Percentiles rank a stretch among this genome's conserved stretches.
Evolutionary conservation across 2,797 vertebrate genomes (phyloP).

Genomic region (Premnoplex brunnescens): DNA sequence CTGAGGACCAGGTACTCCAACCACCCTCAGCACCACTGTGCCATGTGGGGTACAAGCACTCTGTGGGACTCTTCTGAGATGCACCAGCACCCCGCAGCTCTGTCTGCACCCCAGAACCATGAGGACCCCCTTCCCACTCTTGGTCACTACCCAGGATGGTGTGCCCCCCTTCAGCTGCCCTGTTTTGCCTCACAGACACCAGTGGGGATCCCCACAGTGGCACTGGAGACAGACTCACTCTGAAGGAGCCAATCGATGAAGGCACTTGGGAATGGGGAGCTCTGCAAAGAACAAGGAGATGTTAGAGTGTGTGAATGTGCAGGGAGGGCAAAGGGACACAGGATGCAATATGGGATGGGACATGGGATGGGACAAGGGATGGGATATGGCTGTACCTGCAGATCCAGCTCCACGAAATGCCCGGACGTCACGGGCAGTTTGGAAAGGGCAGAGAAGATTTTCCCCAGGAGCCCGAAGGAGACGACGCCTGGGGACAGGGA

Average conservation of each 20-base stretch:
- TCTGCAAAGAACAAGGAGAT: not conserved
- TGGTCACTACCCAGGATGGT: not conserved
- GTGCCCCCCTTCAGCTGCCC: not conserved
- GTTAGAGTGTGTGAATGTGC: accelerated
- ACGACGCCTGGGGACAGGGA: not conserved
- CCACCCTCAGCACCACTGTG: not conserved
- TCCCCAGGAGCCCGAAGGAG: not conserved
- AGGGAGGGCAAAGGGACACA: not conserved
- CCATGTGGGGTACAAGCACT: accelerated
- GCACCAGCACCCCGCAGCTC: not conserved
- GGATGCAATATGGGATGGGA: not conserved
- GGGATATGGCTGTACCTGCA: not conserved
- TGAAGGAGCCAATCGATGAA: constrained; percentile 56
- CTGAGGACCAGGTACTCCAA: not conserved
- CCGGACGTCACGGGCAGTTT: accelerated
- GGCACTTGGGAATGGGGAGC: not conserved
- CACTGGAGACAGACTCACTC: not conserved
- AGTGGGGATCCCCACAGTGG: accelerated
- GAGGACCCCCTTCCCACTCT: not conserved
- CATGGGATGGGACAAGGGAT: accelerated
- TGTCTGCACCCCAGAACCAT: not conserved
- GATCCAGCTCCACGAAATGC: not conserved
- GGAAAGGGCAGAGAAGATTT: constrained; percentile 5
- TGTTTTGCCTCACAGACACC: not conserved
- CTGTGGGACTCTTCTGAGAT: not conserved